Base-by-base conservation (phyloP, 2,113 vertebrate species). In the Thermophis baileyi region DNA sequence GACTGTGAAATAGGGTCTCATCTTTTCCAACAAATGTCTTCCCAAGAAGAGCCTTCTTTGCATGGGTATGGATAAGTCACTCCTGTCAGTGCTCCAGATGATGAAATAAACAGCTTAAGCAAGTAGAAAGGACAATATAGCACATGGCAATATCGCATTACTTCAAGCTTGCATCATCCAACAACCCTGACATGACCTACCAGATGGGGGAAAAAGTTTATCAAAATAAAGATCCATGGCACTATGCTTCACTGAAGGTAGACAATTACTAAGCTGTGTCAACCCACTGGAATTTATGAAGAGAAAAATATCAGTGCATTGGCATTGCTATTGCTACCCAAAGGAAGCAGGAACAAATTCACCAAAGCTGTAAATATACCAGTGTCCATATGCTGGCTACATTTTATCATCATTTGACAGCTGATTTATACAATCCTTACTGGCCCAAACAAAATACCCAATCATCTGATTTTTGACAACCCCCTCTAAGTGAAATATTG, bases 381-480 rank as follows among this genome's bases (percentile, higher is more conserved):
- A 22, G 18, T 22, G 20, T 22, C 74, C 35, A 44, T 40, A 81
- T 44, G 74, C 74, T 44, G 74, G 74, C 35, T 44, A 81, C 18
- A 44, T 44, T 44, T 81, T 22, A 44, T 44, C 74, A 4, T 44
- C 74, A 69, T 69, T 14, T 16, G 46, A 87, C 30, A 27, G 90
- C 4, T n/a, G 12, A 30, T 91, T 30, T 27, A 40, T 24, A 89
- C 24, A 12, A 27, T 22, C 25, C 0, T 74, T 30, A 35, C 16
- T 49, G 40, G 46, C 30, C 30, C 51, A 46, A 46, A 81, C 51
- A 25, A 8, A 44, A 97, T 16, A 27, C 9, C 46, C 44, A 30
- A n/a, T 50, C 4, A 35, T 0, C 81, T 91, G 53, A 95, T 96
- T 97, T 94, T 94, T 35, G 89, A 96, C 94, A 97, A n/a, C 96